Evolutionary conservation across 2,113 vertebrate species (phyloP).

Genomic region (Neodon shergylaensis): DNA sequence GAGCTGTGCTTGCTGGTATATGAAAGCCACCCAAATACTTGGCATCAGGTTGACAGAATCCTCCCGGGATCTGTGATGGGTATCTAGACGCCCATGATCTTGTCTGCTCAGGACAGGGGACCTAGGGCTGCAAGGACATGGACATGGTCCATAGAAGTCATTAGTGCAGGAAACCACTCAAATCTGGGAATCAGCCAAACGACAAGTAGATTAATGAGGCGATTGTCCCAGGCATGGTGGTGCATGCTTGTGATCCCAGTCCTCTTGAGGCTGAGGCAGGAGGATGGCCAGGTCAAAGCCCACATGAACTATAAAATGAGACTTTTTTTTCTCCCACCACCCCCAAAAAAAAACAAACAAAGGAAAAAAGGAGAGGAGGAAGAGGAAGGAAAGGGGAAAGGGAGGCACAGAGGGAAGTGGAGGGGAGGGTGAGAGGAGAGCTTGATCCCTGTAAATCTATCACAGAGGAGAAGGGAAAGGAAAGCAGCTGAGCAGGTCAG

Average conservation of each 20-base stretch:
- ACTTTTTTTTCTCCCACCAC: background rate
- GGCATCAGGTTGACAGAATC: background rate
- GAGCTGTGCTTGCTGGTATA: background rate
- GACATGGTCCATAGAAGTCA: background rate
- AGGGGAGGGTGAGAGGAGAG: background rate
- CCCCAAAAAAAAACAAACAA: background rate
- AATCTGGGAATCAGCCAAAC: background rate
- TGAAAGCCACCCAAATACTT: background rate
- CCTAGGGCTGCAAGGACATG: rapidly evolving
- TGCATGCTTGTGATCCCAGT: background rate
- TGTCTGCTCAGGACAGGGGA: background rate
- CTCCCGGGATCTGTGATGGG: background rate
- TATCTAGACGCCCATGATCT: background rate
- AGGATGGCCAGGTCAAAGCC: background rate
- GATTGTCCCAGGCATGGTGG: background rate
- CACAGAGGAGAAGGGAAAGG: slow-evolving; percentile 12
- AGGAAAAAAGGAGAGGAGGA: background rate
- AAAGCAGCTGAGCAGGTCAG: background rate
- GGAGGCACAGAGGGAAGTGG: background rate
- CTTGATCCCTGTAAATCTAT: background rate
- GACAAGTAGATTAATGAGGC: background rate
- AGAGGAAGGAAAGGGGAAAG: background rate
- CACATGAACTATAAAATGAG: background rate
- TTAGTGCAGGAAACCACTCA: background rate
- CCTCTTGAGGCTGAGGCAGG: background rate